Evolutionary conservation across 1,140 invertebrate genomes (phyloP), one percentile per base, ranked within the genome.

Genomic region (Laupala kohalensis): DNA sequence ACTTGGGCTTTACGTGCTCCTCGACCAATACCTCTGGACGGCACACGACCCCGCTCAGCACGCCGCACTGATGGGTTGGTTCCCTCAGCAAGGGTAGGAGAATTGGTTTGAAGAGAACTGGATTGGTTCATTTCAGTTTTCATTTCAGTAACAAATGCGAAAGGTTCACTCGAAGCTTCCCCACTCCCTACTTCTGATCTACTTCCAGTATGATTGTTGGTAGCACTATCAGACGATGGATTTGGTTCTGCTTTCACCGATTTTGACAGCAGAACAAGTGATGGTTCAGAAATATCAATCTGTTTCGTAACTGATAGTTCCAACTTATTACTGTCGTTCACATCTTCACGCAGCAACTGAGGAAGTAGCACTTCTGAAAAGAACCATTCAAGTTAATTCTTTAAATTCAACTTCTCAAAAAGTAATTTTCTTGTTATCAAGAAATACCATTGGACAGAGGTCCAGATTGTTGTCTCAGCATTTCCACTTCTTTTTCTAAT

Each of bases 291-390:
- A 27, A n/a, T 29, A 28, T 29, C 28, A 66, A 26, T 15, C 4
- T 24, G 64, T 62, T 62, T 19, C 6, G 19, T 12, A 26, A 13
- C 19, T 28, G 12, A 28, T 29, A 6, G 24, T 29, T 23, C 29
- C 1, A 30, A 9, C 27, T 27, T 37, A 29, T 23, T 68, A 24
- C 13, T 37, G 23, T 37, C 29, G 27, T 19, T 68, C 23, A 68
- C 5, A 15, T 72, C 71, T 68, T 72, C 53, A 37, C 29, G 27
- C 6, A 72, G 71, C 25, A 72, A 24, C 12, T 72, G 65, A 25
- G 71, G 71, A 64, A 72, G 67, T 25, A 72, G 37, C 29, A 72
- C 65, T 69, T 72, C 71, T 72, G 67, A 25, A 72, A 71, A n/a
- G 29, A 24, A 25, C 15, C 25, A n/a, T 3, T 28, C 6, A 64